Base-by-base conservation (phyloP, 2,888 invertebrate genomes). In the Folsomia candida region DNA sequence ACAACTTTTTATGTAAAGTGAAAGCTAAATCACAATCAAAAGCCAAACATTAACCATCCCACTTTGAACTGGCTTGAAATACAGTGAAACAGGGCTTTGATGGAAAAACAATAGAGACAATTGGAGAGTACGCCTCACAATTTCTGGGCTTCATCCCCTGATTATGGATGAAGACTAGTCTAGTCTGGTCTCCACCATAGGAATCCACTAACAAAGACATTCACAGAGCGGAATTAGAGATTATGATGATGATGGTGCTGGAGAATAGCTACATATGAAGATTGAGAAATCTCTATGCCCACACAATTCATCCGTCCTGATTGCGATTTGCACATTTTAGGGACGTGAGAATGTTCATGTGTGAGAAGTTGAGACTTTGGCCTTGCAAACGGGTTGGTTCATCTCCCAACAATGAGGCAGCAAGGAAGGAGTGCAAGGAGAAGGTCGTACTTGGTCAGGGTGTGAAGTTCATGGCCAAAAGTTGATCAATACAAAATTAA, bases 1-100 rank as follows among this genome's bases (percentile, higher is more conserved):
- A 54, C 18, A 54, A 54, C 54, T 54, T 54, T 54, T 54, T 54
- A 54, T 54, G 54, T 20, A 54, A 54, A 54, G 54, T 54, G 54
- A 54, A 9, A 22, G 54, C 22, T 54, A 54, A 37, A 37, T 54
- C 18, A 54, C 6, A 54, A 20, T 18, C 20, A 54, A 11, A 47
- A 47, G 4, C 18, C 54, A 54, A 54, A 54, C 11, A 22, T 54
- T 6, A 14, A 6, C 20, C 18, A 22, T 22, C n/a, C n/a, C 18
- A 54, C 54, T 54, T 54, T 6, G 54, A 54, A 54, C 54, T 54
- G 4, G 54, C 4, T 54, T 54, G 11, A 6, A 54, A 54, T 54
- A 6, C 6, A 54, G 20, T 14, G 54, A 6, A 54, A 6, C 18
- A 54, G n/a, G n/a, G 11, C 22, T 14, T n/a, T 54, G 6, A 54